Evolutionary conservation across 2,113 vertebrate genomes (phyloP).

Genomic region (Polypterus senegalus): DNA sequence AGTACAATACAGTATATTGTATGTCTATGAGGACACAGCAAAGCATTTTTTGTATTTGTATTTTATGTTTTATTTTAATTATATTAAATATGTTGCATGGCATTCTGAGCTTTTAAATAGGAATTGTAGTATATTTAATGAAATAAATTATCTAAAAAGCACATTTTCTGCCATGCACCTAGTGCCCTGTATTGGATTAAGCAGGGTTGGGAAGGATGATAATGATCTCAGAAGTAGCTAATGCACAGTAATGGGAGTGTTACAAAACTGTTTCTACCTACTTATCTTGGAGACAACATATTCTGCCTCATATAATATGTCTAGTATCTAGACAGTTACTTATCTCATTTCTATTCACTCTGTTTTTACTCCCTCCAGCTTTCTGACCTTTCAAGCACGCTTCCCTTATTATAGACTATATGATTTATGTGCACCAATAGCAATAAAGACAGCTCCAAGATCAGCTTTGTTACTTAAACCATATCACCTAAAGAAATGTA

Average conservation of each 20-base stretch:
- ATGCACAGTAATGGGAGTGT: slow-evolving; percentile 11
- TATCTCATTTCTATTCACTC: slow-evolving; percentile 37
- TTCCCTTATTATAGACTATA: slow-evolving; percentile 33
- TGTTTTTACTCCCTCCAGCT: slow-evolving; percentile 34
- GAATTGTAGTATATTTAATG: no score
- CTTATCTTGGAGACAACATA: slow-evolving; percentile 33
- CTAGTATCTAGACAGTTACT: slow-evolving; percentile 34
- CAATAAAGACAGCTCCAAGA: slow-evolving; percentile 34
- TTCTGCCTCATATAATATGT: slow-evolving; percentile 30
- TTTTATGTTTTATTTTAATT: no score
- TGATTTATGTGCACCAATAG: slow-evolving; percentile 38
- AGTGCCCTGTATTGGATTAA: no score
- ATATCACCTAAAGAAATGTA: slow-evolving; percentile 26
- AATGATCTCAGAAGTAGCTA: slow-evolving; percentile 9
- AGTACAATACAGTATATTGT: no score
- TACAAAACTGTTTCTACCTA: slow-evolving; percentile 16
- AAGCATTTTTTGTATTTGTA: no score
- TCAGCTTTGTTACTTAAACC: slow-evolving; percentile 28
- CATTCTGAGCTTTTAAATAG: no score
- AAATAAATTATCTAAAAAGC: no score
- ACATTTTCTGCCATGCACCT: no score
- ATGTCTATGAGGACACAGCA: no score
- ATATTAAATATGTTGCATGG: no score
- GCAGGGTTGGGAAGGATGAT: no score
- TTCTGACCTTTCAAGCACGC: slow-evolving; percentile 37